Evolutionary conservation across 2,797 vertebrate species (phyloP).

Genomic region (Pseudotriccus pelzelni): DNA sequence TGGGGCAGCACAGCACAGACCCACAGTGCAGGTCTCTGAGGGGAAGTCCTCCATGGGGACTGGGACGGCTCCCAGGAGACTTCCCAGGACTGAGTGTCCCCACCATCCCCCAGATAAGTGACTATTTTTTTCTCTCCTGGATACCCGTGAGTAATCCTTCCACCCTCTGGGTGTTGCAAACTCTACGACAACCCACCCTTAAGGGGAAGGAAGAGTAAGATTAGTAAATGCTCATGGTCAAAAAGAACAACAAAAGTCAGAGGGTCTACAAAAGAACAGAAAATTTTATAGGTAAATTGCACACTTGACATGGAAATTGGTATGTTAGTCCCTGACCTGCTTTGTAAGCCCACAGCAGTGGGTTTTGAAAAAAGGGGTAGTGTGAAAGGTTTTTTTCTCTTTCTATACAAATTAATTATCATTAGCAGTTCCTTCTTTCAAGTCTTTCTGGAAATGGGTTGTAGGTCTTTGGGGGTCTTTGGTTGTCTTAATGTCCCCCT

Average conservation of each 20-base stretch:
- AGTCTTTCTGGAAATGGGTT: neutral
- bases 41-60: neutral
- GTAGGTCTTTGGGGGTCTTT: neutral
- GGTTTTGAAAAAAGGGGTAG: neutral
- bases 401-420: neutral
- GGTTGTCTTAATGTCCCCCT: neutral
- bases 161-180: neutral
- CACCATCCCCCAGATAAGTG: rapidly evolving
- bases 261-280: neutral
- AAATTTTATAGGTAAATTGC: neutral
- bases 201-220: neutral
- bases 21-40: rapidly evolving
- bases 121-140: too few relatives aligned
- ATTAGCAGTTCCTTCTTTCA: neutral
- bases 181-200: too few relatives aligned
- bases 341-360: neutral
- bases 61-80: rapidly evolving
- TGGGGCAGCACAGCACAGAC: rapidly evolving
- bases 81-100: rapidly evolving
- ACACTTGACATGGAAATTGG: neutral
- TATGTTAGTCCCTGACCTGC: neutral
- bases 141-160: too few relatives aligned
- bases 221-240: rapidly evolving
- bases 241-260: neutral
- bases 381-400: neutral